Base-by-base conservation (phyloP, 1,140 invertebrate genomes). In the Brachionus calyciflorus region DNA sequence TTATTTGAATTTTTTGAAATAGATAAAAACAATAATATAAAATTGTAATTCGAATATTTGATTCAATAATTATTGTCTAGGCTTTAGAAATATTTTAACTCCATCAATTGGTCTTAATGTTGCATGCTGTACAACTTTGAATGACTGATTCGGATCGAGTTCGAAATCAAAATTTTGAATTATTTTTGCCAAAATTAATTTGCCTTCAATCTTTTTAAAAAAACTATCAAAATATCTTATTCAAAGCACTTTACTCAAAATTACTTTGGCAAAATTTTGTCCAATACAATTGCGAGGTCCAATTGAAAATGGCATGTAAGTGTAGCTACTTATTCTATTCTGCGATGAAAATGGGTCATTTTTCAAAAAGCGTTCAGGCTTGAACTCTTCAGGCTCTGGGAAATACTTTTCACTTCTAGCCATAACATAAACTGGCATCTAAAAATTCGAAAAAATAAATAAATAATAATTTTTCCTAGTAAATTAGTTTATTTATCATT, bases 211-310 rank as follows among this genome's bases (percentile, higher is more conserved):
- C 46, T 51, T 19, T 4, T 17, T n/a, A 44, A 28, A 48, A 44
- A 69, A 24, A 14, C 9, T 6, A 12, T 26, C 14, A 26, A 6
- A 33, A n/a, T 9, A 1, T 26, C 6, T 60, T 7, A 33, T 30
- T 17, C 14, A 24, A 5, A n/a, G n/a, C n/a, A n/a, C n/a, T 60
- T 40, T 17, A 33, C 19, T 24, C 1, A 5, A 60, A 26, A 3
- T 7, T 48, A 70, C 65, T 40, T 49, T 70, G 9, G 69, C 69
- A 53, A 75, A 75, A 57, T 75, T 75, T 53, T 75, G 69, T 53
- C 69, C 69, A 17, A 75, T 75, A 26, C 69, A 75, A 57, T 75
- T 75, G 19, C 69, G 19, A 3, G 69, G 69, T 0, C 69, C 69
- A 10, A 51, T 1, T n/a, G 48, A 49, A 57, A 75, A 75, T 44